These are phyloP conservation scores for Proisotoma minuta DNA, from an alignment of 2,888 invertebrate genomes.

Conservation along the genomic window DNA sequence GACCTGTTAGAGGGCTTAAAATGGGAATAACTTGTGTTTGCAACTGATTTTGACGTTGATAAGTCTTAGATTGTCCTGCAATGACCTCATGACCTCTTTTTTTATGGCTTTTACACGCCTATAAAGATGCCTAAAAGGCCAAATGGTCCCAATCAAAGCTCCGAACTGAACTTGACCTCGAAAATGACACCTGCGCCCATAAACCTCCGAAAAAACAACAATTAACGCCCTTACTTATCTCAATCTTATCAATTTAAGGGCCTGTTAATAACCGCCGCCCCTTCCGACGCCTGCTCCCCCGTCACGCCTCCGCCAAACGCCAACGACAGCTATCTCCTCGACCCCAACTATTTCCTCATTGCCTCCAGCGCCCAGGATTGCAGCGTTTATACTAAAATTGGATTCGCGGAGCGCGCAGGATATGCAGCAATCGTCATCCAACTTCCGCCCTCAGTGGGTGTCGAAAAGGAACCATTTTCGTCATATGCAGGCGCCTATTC, in stretches of 20 bases:
- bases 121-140: too few species aligned
- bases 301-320: constrained; percentile 9
- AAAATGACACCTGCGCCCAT: too few species aligned
- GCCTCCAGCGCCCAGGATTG: constrained; percentile 13
- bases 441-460: constrained; percentile 28
- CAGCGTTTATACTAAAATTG: constrained; percentile 21
- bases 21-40: too few species aligned
- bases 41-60: too few species aligned
- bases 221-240: background rate
- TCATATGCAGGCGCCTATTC: too few species aligned
- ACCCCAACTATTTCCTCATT: constrained; percentile 13
- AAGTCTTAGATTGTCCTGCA: too few species aligned
- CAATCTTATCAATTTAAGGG: constrained; percentile 8
- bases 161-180: too few species aligned
- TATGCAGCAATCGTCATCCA: constrained; percentile 40
- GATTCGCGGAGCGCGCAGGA: constrained; percentile 33
- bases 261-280: constrained; percentile 8
- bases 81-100: too few species aligned
- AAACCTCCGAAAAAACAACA: background rate
- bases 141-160: too few species aligned
- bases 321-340: constrained; percentile 10
- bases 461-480: constrained; percentile 19
- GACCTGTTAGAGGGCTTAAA: too few species aligned
- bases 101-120: too few species aligned
- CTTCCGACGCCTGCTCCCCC: constrained; percentile 16